These are phyloP conservation scores for Carterocephalus palaemon DNA, from an alignment of 2,888 invertebrate genomes.

Conservation along the genomic window DNA sequence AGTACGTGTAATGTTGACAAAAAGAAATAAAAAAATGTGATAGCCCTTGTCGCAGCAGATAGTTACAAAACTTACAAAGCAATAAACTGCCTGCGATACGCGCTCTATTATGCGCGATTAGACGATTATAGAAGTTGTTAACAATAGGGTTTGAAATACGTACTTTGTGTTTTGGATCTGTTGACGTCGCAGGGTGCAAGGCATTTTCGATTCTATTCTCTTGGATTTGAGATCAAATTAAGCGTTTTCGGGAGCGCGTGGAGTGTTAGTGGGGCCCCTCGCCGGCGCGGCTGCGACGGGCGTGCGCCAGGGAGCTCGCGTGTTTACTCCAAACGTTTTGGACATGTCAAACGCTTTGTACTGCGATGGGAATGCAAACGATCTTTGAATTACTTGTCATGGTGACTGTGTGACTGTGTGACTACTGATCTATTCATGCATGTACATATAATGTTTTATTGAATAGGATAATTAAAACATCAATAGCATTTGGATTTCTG, in stretches of 20 bases:
- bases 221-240: neutral
- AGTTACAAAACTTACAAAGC: slow-evolving; percentile 8
- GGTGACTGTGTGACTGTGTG: no score
- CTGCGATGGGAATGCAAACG: neutral
- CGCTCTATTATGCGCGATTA: slow-evolving; percentile 9
- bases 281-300: neutral
- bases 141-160: slow-evolving; percentile 9
- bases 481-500: no score
- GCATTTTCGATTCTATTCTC: neutral
- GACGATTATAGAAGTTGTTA: slow-evolving; percentile 15
- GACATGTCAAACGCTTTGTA: slow-evolving; percentile 11
- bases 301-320: neutral
- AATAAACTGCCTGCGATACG: slow-evolving; percentile 2
- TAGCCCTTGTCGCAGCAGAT: no score
- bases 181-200: neutral
- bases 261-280: slow-evolving; percentile 14
- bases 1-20: no score
- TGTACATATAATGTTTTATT: no score
- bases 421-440: no score
- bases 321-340: slow-evolving; percentile 6
- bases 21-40: no score
- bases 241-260: neutral
- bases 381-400: no score
- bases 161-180: no score
- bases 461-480: no score